Percentiles rank a stretch among this genome's conserved stretches.
phyloP scores from a whole-genome alignment of 2,797 vertebrate genomes.

The Kryptopterus vitreolus region DNA sequence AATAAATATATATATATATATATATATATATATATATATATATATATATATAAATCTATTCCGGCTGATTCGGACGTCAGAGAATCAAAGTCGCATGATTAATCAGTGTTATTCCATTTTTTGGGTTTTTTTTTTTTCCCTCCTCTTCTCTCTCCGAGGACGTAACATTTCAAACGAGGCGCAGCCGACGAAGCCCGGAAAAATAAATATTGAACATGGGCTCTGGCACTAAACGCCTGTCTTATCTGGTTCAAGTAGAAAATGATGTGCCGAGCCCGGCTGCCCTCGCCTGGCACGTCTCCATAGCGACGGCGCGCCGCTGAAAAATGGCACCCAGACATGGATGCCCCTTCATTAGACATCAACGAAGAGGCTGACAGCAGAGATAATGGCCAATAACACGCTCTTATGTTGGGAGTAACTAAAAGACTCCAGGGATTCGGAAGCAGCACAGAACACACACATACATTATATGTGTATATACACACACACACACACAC shows the following conservation, averaged over 20 bases:
- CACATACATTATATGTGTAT: too few species aligned
- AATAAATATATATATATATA: too few species aligned
- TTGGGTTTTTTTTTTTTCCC: neutral
- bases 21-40: too few species aligned
- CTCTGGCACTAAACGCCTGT: conserved; percentile 61
- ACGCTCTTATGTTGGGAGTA: conserved; percentile 82
- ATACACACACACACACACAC: conserved; percentile 5
- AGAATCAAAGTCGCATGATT: neutral
- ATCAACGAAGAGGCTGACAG: conserved; percentile 90
- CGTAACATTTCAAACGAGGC: conserved; percentile 53
- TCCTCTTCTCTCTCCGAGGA: conserved; percentile 15
- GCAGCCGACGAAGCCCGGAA: conserved; percentile 49
- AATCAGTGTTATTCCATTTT: too few species aligned
- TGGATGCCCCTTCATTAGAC: conserved; percentile 93
- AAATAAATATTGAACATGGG: conserved; percentile 61
- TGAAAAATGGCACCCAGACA: conserved; percentile 89
- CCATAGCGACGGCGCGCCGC: conserved; percentile 87
- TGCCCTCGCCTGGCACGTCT: conserved; percentile 65
- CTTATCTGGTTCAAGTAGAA: conserved; percentile 64
- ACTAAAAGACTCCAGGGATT: conserved; percentile 87
- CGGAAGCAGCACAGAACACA: conserved; percentile 64
- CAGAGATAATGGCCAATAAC: conserved; percentile 98
- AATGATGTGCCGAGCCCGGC: conserved; percentile 57
- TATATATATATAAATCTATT: too few species aligned
- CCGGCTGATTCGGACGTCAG: too few species aligned